Base-by-base conservation (phyloP, 2,113 vertebrate species). In the Elephas maximus region DNA sequence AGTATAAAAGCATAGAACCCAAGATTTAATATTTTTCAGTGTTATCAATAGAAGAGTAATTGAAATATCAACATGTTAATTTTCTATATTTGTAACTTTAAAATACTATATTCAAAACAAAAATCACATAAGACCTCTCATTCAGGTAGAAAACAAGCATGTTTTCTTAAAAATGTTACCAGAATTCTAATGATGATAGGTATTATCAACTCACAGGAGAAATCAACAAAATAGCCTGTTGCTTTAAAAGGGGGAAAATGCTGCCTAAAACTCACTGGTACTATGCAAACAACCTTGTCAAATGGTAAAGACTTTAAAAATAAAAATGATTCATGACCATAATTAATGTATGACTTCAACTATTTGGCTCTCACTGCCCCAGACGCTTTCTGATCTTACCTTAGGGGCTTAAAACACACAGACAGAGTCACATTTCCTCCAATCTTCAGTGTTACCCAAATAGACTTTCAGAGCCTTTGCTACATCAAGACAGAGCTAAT, bases 251-350 rank as follows among this genome's bases (percentile, higher is more conserved):
- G 60, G 71, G 20, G 86, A 71, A 96, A 97, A 94, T 10, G 62
- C 92, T 95, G 94, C 87, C 92, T 92, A 73, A 96, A 94, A 95
- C 90, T 95, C 86, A 92, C 84, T 90, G 95, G 94, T 96, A 95
- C 94, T 97, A 95, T 92, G 93, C 97, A 97, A 98, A 98, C 97
- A 96, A 97, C 96, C 96, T 95, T 96, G 96, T 98, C 97, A 98
- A 96, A 97, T 88, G 94, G 96, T 93, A 97, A 98, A 97, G 93
- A 96, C 93, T 97, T 97, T 97, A 96, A 95, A 98, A 98, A 98
- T 98, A 97, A 96, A 98, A 98, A 97, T 98, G 97, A 97, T 98
- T 98, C 97, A 98, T 98, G 96, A 95, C 96, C 96, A 98, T 97
- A 97, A 98, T 98, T 98, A 98, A 98, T 97, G 97, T 96, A 97